Conservation (phyloP, 2,113 vertebrate species). For the Rhea pennata region DNA sequence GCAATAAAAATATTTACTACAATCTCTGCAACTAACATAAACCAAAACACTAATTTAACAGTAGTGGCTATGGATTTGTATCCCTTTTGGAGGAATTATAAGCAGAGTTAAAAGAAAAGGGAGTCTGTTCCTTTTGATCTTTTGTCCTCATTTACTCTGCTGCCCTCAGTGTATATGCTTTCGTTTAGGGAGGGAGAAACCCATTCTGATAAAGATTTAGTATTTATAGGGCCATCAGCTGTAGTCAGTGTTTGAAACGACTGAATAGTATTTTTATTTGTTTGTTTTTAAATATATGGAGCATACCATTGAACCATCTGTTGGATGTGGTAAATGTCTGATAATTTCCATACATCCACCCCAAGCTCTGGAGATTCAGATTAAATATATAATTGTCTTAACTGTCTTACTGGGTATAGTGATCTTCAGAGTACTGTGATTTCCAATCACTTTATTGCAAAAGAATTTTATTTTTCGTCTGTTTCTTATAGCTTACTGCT, state of each 20-base stretch:
- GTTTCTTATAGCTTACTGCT: background rate
- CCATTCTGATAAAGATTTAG: conserved; percentile 36
- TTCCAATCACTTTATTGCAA: background rate
- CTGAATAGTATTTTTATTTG: background rate
- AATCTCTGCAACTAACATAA: background rate
- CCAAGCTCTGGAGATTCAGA: background rate
- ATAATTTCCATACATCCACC: background rate
- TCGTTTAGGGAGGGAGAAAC: conserved; percentile 29
- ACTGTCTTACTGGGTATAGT: background rate
- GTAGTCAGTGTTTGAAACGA: background rate
- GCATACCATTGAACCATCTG: background rate
- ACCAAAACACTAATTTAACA: rapidly evolving
- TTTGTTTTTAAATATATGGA: background rate
- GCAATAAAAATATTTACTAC: background rate
- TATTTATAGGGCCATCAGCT: background rate
- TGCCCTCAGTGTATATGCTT: background rate
- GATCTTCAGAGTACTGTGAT: background rate
- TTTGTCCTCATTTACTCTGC: conserved; percentile 17
- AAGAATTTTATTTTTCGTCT: background rate
- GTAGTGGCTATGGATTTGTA: background rate
- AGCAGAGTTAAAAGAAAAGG: background rate
- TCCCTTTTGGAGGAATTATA: conserved; percentile 15
- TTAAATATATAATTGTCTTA: background rate
- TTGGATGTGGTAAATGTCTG: background rate
- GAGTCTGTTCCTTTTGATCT: conserved; percentile 62